Conservation (phyloP, 2,888 invertebrate genomes). For the Tubulanus polymorphus region DNA sequence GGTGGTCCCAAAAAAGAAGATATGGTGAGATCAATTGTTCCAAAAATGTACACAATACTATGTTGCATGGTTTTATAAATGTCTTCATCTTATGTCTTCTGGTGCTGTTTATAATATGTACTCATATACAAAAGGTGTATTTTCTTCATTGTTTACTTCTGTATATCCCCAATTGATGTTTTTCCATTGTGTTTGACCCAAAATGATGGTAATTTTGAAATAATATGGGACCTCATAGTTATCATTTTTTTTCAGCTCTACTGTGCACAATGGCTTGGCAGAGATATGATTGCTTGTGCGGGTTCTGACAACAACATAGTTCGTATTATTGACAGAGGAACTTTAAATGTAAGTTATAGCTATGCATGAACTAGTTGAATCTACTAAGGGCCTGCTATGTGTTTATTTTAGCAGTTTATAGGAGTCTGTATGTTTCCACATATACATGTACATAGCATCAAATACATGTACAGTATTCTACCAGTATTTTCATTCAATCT, state of each 20-base stretch:
- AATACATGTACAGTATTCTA: neutral
- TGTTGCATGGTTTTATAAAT: too few species aligned
- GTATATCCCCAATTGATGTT: too few species aligned
- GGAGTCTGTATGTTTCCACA: neutral
- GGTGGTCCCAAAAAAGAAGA: too few species aligned
- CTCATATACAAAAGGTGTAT: too few species aligned
- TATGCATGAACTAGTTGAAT: neutral
- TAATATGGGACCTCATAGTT: too few species aligned
- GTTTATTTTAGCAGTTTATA: neutral
- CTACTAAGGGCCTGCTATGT: neutral
- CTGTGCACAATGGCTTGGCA: slow-evolving; percentile 52
- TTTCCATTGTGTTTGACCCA: too few species aligned
- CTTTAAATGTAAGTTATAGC: slow-evolving; percentile 45
- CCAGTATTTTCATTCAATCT: neutral
- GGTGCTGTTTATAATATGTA: too few species aligned
- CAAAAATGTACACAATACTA: too few species aligned
- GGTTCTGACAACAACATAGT: slow-evolving; percentile 51
- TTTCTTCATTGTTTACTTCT: too few species aligned
- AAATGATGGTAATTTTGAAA: too few species aligned
- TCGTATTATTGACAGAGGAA: slow-evolving; percentile 49
- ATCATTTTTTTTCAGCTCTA: slow-evolving; percentile 39
- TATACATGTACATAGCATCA: neutral
- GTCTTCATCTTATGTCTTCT: neutral
- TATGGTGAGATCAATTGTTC: too few species aligned
- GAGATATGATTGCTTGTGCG: slow-evolving; percentile 50